A percentile compares a stretch with the other conserved stretches of the same genome.
phyloP scores from a whole-genome alignment of 2,113 vertebrate genomes.

The Pogonocichla stellata region DNA sequence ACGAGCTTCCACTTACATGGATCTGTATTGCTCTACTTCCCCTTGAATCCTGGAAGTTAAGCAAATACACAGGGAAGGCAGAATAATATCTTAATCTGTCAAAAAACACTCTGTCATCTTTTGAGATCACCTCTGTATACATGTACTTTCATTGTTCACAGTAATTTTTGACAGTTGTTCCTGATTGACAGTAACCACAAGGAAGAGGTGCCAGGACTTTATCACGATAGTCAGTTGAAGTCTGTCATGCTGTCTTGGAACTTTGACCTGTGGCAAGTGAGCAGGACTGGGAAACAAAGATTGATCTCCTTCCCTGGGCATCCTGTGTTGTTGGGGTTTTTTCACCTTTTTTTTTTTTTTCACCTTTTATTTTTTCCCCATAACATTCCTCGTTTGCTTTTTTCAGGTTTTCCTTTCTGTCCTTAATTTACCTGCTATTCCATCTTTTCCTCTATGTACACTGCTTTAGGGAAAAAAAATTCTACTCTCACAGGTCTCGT shows the following conservation, averaged over 20 bases:
- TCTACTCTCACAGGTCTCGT: fast-evolving
- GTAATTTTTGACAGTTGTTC: constrained; percentile 1
- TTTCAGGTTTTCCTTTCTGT: not conserved
- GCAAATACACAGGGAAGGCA: not conserved
- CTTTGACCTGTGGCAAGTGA: not conserved
- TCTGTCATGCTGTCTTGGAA: not conserved
- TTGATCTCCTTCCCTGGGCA: not conserved
- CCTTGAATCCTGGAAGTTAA: not conserved
- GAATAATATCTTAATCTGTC: not conserved
- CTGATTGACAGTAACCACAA: not conserved
- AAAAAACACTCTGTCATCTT: not conserved
- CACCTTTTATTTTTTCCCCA: not conserved
- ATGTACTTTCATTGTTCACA: not conserved
- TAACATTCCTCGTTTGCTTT: not conserved
- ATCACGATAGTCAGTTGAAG: not conserved
- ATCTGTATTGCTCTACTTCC: not conserved
- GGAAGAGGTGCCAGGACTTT: not conserved
- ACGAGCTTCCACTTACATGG: fast-evolving
- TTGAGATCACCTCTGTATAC: not conserved
- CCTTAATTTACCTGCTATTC: not conserved
- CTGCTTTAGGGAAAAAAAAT: not conserved
- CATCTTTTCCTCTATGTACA: not conserved
- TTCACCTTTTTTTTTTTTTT: not conserved
- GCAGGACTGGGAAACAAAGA: not conserved
- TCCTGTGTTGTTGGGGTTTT: not conserved